A percentile compares a stretch with the other conserved stretches of the same genome.
Evolutionary conservation across 2,797 vertebrate genomes (phyloP).

Genomic region (Gallinago solitaria): DNA sequence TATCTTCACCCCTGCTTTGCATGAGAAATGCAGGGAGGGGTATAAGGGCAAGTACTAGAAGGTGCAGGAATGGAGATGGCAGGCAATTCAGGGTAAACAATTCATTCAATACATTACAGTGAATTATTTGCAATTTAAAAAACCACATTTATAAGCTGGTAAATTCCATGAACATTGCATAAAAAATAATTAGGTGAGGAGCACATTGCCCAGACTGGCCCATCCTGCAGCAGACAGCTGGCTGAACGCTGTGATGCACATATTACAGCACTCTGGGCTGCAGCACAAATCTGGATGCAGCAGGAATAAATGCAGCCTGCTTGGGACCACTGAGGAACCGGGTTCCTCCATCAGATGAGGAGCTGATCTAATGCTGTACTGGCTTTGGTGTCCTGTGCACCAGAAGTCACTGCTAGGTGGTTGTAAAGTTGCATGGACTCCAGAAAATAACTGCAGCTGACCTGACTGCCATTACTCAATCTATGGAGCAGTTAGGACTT

Average conservation of each 20-base stretch:
- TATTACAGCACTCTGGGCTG: not conserved
- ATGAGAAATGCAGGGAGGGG: not conserved
- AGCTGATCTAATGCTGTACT: not conserved
- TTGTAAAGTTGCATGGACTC: not conserved
- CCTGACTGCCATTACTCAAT: not conserved
- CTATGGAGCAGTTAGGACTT: not conserved
- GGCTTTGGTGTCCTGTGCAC: not conserved
- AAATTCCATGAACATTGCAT: conserved; percentile 61
- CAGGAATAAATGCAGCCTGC: not conserved
- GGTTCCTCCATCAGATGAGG: not conserved
- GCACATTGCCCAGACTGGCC: not conserved
- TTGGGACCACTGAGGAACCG: rapidly evolving
- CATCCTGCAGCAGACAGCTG: conserved; percentile 8
- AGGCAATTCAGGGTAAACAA: conserved; percentile 2
- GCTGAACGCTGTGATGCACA: conserved; percentile 11
- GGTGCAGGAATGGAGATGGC: not conserved
- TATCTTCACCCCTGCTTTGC: not conserved
- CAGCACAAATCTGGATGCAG: not conserved
- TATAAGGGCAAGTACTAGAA: not conserved
- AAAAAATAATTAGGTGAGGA: conserved; percentile 39
- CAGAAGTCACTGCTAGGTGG: not conserved
- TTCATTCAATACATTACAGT: not conserved
- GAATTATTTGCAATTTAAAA: conserved; percentile 63
- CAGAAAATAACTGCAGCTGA: not conserved
- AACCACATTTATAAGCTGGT: conserved; percentile 57